A percentile compares a stretch with the other conserved stretches of the same genome.
These are phyloP conservation scores for Micromys minutus DNA, from an alignment of 2,113 vertebrate genomes.

Conservation along the genomic window DNA sequence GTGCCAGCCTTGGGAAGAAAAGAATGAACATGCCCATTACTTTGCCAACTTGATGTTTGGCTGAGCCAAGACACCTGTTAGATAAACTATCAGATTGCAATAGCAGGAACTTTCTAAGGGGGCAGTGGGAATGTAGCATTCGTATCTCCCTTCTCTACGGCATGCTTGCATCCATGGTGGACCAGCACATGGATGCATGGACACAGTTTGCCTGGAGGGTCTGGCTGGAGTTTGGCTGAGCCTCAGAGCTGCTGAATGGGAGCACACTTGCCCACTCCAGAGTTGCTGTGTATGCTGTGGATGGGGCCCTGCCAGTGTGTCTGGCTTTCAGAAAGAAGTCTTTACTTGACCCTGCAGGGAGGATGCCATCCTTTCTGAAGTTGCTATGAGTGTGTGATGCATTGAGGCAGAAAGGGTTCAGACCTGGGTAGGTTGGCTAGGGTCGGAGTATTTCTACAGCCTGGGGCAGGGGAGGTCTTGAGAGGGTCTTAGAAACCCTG, in stretches of 20 bases:
- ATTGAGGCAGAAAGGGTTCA: not conserved
- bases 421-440: not conserved
- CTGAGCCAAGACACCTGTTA: slow-evolving; percentile 22
- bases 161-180: not conserved
- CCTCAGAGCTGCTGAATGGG: not conserved
- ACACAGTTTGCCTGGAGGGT: not conserved
- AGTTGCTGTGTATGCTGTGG: not conserved
- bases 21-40: not conserved
- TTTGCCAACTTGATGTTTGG: not conserved
- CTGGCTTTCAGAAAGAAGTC: not conserved
- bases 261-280: not conserved
- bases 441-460: not conserved
- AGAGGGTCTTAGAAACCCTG: not conserved
- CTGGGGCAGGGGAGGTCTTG: not conserved
- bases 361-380: not conserved
- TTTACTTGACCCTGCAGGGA: not conserved
- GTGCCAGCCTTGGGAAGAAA: not conserved
- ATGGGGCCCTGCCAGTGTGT: not conserved
- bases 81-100: not conserved
- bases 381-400: not conserved
- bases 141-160: not conserved
- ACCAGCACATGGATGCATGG: not conserved
- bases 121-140: not conserved
- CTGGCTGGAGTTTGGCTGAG: not conserved
- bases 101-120: not conserved